Conservation (phyloP, 2,113 vertebrate species). For the Pyxicephalus adspersus region DNA sequence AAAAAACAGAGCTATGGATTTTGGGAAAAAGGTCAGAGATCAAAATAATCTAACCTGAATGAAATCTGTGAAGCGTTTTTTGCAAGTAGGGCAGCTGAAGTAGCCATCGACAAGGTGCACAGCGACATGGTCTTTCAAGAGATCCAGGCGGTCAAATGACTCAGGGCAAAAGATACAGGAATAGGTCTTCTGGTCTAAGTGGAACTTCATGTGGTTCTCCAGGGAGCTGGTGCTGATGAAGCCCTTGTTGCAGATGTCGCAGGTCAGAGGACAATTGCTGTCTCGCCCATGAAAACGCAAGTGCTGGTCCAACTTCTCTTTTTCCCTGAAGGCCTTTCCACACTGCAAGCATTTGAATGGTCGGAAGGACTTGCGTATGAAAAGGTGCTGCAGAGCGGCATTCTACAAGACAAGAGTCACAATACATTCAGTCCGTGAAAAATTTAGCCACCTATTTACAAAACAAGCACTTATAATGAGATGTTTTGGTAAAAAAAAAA, state of each 20-base stretch:
- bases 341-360: conserved; percentile 95
- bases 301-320: conserved; percentile 95
- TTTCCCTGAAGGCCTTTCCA: conserved; percentile 94
- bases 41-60: conserved; percentile 81
- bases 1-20: neutral
- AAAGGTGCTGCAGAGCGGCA: conserved; percentile 94
- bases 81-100: conserved; percentile 94
- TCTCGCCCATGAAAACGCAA: conserved; percentile 90
- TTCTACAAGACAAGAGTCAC: conserved; percentile 77
- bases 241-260: conserved; percentile 93
- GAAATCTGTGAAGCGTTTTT: conserved; percentile 93
- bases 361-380: conserved; percentile 94
- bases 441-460: too few species aligned
- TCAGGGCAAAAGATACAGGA: conserved; percentile 91
- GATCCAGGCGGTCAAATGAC: conserved; percentile 89
- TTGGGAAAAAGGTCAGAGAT: neutral
- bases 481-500: too few species aligned
- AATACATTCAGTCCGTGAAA: neutral
- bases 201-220: conserved; percentile 91
- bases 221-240: conserved; percentile 85
- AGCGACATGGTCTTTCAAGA: conserved; percentile 90
- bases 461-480: too few species aligned
- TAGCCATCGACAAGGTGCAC: conserved; percentile 86
- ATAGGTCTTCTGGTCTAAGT: conserved; percentile 91
- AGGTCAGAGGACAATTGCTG: conserved; percentile 84